These are phyloP conservation scores for Drosophila prosaltans DNA, from an alignment of 1,140 invertebrate genomes.

Conservation along the genomic window DNA sequence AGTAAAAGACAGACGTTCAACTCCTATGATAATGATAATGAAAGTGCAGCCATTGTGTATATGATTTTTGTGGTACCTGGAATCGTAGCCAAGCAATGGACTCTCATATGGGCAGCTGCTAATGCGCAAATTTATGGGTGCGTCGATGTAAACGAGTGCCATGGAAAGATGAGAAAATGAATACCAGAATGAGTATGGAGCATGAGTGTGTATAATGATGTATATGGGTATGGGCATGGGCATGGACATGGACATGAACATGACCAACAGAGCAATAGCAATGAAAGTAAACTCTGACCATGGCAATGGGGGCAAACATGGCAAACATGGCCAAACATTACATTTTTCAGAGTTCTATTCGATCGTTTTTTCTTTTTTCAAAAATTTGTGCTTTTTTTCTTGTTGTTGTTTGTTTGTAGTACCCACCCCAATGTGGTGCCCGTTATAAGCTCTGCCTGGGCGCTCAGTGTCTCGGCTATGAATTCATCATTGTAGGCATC, in stretches of 20 bases:
- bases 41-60: conserved; percentile 51
- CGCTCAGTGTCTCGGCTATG: conserved; percentile 89
- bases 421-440: conserved; percentile 90
- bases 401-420: conserved; percentile 13
- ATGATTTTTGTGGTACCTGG: conserved; percentile 80
- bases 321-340: conserved; percentile 37
- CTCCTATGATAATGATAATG: conserved; percentile 75
- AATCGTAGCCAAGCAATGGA: conserved; percentile 84
- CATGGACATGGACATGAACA: conserved; percentile 14
- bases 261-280: conserved; percentile 1
- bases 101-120: conserved; percentile 84
- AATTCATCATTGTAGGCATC: conserved; percentile 91
- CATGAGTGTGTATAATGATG: conserved; percentile 14
- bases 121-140: conserved; percentile 76
- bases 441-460: conserved; percentile 90
- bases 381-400: conserved; percentile 7
- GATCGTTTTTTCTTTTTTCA: neutral
- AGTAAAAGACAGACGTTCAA: conserved; percentile 10
- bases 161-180: conserved; percentile 55
- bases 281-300: conserved; percentile 19
- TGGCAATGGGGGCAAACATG: conserved; percentile 17
- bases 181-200: conserved; percentile 22
- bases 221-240: conserved; percentile 22
- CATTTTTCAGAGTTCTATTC: neutral
- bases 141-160: conserved; percentile 38